Conservation (phyloP, 2,888 invertebrate species). For the Hedya salicella region DNA sequence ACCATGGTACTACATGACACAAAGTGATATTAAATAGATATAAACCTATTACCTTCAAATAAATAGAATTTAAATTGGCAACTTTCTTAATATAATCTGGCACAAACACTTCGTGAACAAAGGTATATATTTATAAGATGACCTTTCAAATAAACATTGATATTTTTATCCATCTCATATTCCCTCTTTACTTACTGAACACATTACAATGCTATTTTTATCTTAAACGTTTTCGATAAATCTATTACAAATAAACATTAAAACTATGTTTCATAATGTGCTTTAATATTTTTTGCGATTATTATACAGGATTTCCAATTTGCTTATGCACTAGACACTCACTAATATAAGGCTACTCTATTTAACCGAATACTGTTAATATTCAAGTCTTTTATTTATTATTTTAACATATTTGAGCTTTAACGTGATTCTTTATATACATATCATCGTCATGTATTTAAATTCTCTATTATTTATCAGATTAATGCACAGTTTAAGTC, state of each 20-base stretch:
- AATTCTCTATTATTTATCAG: slow-evolving; percentile 69
- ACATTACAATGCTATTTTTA: slow-evolving; percentile 67
- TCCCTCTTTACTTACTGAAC: slow-evolving; percentile 65
- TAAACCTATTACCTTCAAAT: slow-evolving; percentile 40
- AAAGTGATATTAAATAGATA: slow-evolving; percentile 22
- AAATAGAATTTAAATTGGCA: slow-evolving; percentile 49
- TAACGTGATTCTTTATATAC: slow-evolving; percentile 78
- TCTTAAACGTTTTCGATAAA: slow-evolving; percentile 60
- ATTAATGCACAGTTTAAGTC: slow-evolving; percentile 84
- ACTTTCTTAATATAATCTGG: slow-evolving; percentile 49
- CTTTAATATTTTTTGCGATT: slow-evolving; percentile 60
- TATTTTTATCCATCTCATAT: slow-evolving; percentile 28
- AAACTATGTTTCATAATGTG: slow-evolving; percentile 60
- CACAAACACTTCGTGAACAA: slow-evolving; percentile 27
- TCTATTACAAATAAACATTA: slow-evolving; percentile 59
- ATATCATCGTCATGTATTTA: slow-evolving; percentile 63
- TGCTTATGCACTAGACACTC: slow-evolving; percentile 62
- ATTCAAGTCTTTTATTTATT: slow-evolving; percentile 77
- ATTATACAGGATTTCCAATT: slow-evolving; percentile 54
- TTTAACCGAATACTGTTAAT: slow-evolving; percentile 67
- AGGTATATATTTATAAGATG: slow-evolving; percentile 7
- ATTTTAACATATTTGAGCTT: slow-evolving; percentile 81
- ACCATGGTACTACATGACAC: slow-evolving; percentile 17
- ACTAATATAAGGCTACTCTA: slow-evolving; percentile 75
- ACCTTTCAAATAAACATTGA: slow-evolving; percentile 29